phyloP scores from a whole-genome alignment of 2,888 invertebrate species.

The Drosophila limbata region DNA sequence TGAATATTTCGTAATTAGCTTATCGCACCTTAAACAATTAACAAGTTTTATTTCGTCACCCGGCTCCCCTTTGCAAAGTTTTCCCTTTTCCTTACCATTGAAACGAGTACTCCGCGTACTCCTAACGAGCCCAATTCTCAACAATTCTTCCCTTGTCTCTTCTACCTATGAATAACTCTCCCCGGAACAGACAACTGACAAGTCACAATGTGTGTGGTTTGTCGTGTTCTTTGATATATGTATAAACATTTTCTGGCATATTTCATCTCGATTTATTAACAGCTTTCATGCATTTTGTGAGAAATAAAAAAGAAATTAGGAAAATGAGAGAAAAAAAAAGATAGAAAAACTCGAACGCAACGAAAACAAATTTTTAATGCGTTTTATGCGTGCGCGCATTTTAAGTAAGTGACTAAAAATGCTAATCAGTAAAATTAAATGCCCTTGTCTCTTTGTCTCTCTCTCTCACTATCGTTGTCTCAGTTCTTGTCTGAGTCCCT shows the following conservation, averaged over 20 bases:
- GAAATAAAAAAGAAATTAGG: constrained; percentile 19
- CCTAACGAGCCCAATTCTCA: constrained; percentile 8
- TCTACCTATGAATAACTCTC: not conserved
- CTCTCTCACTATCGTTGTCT: constrained; percentile 1
- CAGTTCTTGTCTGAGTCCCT: constrained; percentile 16
- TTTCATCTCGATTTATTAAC: constrained; percentile 57
- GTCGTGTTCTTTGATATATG: constrained; percentile 47
- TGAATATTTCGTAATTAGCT: constrained; percentile 23
- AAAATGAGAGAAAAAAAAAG: not conserved
- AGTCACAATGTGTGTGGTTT: constrained; percentile 45
- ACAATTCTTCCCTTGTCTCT: constrained; percentile 18
- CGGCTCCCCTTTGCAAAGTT: not conserved
- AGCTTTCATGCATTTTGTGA: constrained; percentile 52
- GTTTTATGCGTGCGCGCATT: constrained; percentile 81
- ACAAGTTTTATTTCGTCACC: constrained; percentile 53
- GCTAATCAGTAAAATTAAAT: constrained; percentile 81
- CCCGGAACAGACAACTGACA: constrained; percentile 10
- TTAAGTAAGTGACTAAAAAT: constrained; percentile 77
- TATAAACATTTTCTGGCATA: constrained; percentile 55
- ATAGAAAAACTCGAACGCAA: constrained; percentile 23
- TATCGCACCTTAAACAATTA: constrained; percentile 56
- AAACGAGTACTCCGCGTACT: not conserved
- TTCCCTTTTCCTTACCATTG: constrained; percentile 7
- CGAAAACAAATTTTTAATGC: constrained; percentile 74
- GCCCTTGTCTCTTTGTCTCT: constrained; percentile 28